Conservation (phyloP, 2,113 vertebrate species). For the Onychostruthus taczanowskii region DNA sequence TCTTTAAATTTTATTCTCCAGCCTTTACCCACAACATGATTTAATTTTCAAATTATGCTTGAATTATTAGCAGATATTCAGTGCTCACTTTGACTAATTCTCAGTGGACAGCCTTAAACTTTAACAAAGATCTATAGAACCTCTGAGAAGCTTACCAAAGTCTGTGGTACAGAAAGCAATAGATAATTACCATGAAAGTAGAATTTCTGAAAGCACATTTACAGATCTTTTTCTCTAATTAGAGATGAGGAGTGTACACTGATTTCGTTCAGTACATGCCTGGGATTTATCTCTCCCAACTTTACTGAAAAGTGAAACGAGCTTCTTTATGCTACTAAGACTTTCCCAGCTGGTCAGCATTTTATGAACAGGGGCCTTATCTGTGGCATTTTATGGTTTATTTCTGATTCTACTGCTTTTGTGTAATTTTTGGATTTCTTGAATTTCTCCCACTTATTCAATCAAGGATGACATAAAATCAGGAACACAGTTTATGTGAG, state of each 20-base stretch:
- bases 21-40: neutral
- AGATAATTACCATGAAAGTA: constrained; percentile 4
- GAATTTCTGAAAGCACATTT: neutral
- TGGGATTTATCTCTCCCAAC: neutral
- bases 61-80: neutral
- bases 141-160: constrained; percentile 4
- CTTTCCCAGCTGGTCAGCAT: neutral
- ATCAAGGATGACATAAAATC: neutral
- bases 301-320: neutral
- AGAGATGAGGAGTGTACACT: neutral
- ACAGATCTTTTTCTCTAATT: neutral
- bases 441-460: neutral
- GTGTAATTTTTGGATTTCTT: neutral
- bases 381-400: neutral
- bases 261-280: neutral
- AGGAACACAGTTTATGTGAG: neutral
- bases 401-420: neutral
- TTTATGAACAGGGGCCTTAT: neutral
- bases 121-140: neutral
- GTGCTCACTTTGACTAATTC: neutral
- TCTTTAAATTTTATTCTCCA: neutral
- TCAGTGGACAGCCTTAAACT: neutral
- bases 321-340: neutral
- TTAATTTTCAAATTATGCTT: constrained; percentile 23
- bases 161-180: neutral